Evolutionary conservation across 2,113 vertebrate species (phyloP).

Genomic region (Pongo abelii): DNA sequence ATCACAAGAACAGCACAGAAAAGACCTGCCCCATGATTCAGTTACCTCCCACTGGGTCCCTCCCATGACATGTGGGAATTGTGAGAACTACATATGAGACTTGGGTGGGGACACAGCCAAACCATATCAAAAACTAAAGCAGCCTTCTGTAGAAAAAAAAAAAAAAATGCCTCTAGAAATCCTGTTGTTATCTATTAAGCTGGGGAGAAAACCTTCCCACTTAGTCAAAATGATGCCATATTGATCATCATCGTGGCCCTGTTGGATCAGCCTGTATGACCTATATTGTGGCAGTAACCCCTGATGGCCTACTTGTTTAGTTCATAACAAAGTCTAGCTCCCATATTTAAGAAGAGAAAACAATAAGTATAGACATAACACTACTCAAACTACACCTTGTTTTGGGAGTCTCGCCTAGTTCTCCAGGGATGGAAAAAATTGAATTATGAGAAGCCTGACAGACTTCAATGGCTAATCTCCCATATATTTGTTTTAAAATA

Average conservation of each 20-base stretch:
- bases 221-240: background rate
- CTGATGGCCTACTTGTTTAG: background rate
- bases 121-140: background rate
- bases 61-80: no score
- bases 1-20: no score
- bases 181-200: background rate
- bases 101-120: no score
- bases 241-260: background rate
- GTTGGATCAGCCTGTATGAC: background rate
- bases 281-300: background rate
- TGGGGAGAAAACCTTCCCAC: background rate
- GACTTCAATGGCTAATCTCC: background rate
- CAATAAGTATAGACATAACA: background rate
- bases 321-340: background rate
- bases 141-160: background rate
- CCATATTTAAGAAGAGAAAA: background rate
- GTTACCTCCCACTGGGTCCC: no score
- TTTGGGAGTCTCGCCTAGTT: background rate
- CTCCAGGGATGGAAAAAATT: background rate
- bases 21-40: no score
- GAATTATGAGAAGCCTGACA: background rate
- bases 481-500: background rate
- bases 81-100: no score
- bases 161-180: background rate
- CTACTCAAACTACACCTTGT: background rate